Evolutionary conservation across 2,888 invertebrate genomes (phyloP).

Genomic region (Eugnorisma glareosa): DNA sequence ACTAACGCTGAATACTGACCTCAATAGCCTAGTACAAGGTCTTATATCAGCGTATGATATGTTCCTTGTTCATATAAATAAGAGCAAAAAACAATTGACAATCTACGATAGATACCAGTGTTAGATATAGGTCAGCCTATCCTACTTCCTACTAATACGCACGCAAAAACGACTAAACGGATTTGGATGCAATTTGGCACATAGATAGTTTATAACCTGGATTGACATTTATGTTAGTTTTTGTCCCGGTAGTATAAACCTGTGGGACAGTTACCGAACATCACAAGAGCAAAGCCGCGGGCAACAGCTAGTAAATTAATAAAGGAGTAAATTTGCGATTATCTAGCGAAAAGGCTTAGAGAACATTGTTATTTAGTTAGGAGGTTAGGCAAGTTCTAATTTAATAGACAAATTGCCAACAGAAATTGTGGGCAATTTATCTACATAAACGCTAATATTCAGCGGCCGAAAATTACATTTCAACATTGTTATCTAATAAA

Average conservation of each 20-base stretch:
- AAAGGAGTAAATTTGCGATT: neutral
- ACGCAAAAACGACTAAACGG: too few species aligned
- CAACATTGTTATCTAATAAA: constrained; percentile 14
- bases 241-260: too few species aligned
- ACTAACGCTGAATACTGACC: neutral
- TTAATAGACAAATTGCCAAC: constrained; percentile 46
- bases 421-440: constrained; percentile 39
- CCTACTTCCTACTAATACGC: too few species aligned
- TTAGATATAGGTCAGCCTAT: too few species aligned
- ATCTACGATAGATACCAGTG: neutral
- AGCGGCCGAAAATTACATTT: constrained; percentile 26
- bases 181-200: neutral
- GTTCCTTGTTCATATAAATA: neutral
- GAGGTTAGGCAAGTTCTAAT: constrained; percentile 37
- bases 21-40: neutral
- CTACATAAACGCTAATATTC: constrained; percentile 33
- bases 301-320: too few species aligned
- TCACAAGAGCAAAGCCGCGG: neutral
- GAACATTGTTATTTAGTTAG: constrained; percentile 34
- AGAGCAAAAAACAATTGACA: neutral
- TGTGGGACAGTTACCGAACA: too few species aligned
- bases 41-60: neutral
- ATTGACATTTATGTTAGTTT: too few species aligned
- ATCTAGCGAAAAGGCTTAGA: constrained; percentile 9
- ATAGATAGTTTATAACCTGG: too few species aligned